Evolutionary conservation across 2,888 invertebrate genomes (phyloP), one percentile per base, ranked within the genome.

Genomic region (Zelleria hepariella): DNA sequence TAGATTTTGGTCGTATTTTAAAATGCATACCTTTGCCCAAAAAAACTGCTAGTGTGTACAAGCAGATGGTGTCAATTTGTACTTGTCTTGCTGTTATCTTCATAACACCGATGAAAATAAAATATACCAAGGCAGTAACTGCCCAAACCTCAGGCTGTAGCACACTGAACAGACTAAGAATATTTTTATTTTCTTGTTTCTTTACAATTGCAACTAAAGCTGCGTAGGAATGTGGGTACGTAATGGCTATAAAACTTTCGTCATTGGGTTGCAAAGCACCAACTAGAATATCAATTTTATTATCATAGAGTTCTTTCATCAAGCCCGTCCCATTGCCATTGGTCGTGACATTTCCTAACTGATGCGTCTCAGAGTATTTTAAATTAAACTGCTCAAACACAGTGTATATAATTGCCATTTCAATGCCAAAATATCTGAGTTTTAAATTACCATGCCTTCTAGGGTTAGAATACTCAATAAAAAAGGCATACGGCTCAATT

Each of bases 101-200:
- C 26, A 55, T n/a, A 20, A 5, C 18, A 18, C 3, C 18, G 25
- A 55, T 26, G 47, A 49, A 25, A 48, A 59, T 1, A 20, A 48
- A 27, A 47, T 51, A 51, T 51, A 51, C 18, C 2, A 51, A n/a
- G 21, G 23, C 3, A 0, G 23, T 20, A 7, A 51, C 20, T 23
- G 23, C 23, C 51, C 8, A 55, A 21, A 42, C 32, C 6, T 53
- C 42, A 20, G 18, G 8, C 20, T 23, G 23, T 25, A 60, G 42
- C 51, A 60, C 57, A n/a, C 53, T 23, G 20, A 60, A 57, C 20
- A 60, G 56, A 26, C 32, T 20, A 8, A 60, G 47, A 7, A 60
- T 15, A 25, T 57, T 57, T 6, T n/a, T 8, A 25, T 42, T 60
- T 2, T 8, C 51, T 42, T 49, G 51, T 24, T 42, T 60, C n/a